Percentiles rank a stretch among this genome's conserved stretches.
Evolutionary conservation across 2,113 vertebrate genomes (phyloP).

Genomic region (Heliornis fulica): DNA sequence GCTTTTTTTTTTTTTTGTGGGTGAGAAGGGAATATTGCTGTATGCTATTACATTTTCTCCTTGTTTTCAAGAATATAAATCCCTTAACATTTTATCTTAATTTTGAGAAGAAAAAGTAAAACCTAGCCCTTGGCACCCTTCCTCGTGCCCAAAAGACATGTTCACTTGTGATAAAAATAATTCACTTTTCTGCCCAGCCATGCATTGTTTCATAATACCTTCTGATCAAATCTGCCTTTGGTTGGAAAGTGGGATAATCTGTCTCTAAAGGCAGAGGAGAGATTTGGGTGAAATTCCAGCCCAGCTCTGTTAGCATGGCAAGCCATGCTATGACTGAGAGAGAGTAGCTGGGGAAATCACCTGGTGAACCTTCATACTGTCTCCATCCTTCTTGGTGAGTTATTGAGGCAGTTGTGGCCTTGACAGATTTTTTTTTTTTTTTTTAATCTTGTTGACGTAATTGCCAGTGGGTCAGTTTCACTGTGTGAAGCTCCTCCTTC

Average conservation of each 20-base stretch:
- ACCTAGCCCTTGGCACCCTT: not conserved
- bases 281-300: not conserved
- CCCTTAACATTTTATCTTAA: not conserved
- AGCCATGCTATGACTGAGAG: not conserved
- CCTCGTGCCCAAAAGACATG: not conserved
- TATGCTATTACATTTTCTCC: not conserved
- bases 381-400: not conserved
- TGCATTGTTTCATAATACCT: not conserved
- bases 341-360: not conserved
- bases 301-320: not conserved
- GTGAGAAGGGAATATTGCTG: not conserved
- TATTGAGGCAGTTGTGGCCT: not conserved
- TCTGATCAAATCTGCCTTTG: not conserved
- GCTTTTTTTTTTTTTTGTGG: not conserved
- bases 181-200: not conserved
- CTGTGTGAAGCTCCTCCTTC: not conserved
- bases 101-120: not conserved
- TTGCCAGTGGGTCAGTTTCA: not conserved
- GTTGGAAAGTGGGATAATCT: not conserved
- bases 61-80: not conserved
- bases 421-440: too few species aligned
- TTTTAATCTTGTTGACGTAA: accelerated
- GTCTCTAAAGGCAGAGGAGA: not conserved
- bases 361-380: not conserved
- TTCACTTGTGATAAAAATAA: not conserved